Base-by-base conservation (phyloP, 2,113 vertebrate species). In the Boleophthalmus pectinirostris region DNA sequence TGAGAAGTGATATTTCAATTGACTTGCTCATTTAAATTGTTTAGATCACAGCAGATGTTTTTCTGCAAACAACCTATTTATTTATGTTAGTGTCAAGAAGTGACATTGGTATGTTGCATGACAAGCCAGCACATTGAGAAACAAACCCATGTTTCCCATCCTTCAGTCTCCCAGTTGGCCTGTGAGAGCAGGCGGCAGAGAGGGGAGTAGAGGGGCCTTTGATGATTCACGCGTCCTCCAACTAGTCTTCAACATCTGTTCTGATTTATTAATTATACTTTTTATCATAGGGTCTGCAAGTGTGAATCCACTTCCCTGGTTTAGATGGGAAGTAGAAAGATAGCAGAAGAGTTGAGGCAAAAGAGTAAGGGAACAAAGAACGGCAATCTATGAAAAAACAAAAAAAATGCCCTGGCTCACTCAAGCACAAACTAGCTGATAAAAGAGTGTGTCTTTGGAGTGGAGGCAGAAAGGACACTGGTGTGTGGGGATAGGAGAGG, bases 321-420 rank as follows among this genome's bases (percentile, higher is more conserved):
- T 90, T 65, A 78, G 87, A 89, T 86, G 76, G 80, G 85, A 76
- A 82, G 78, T 15, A 24, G 21, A 73, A 63, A 86, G 63, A 64
- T 87, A 78, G 77, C 70, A 83, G 54, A 68, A 35, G 20, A 47
- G 79, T 64, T 84, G 86, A 89, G 87, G 75, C 64, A 51, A 67
- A 51, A 71, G 71, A 72, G 83, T 72, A 77, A 72, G 90, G 89
- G 92, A 95, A 95, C 95, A 96, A 96, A 96, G 94, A 93, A 89
- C 90, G 91, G 93, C 94, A 96, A 96, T 96, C 94, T 95, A 93
- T 95, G 93, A 95, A 95, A 96, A 96, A 96, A 95, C 94, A 96
- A 96, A 66, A 97, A 95, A 93, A 85, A n/a, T n/a, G 93, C 91
- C 92, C 92, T 81, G 89, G 91, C 94, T 96, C 95, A 96, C 91